Conservation (phyloP, 2,797 vertebrate species). For the Coregonus suidteri region DNA sequence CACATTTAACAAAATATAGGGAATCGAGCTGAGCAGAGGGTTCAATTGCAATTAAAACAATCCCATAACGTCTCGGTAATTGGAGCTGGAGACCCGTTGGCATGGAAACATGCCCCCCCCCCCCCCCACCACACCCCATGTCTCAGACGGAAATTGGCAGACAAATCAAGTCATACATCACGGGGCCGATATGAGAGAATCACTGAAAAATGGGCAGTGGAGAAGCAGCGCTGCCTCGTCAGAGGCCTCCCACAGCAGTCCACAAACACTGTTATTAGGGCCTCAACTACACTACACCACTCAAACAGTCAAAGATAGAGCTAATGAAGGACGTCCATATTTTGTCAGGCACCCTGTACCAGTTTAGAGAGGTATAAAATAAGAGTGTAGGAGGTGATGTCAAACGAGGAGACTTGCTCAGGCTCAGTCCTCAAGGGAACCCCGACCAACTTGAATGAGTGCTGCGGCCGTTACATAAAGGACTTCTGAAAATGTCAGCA, state of each 20-base stretch:
- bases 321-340: not conserved
- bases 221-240: not conserved
- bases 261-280: constrained; percentile 2
- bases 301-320: not conserved
- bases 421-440: not conserved
- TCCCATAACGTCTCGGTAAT: constrained; percentile 46
- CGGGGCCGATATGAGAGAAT: not conserved
- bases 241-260: not conserved
- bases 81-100: constrained; percentile 49
- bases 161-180: constrained; percentile 15
- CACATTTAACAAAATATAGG: constrained; percentile 9
- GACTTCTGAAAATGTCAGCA: too few species aligned
- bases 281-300: not conserved
- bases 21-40: constrained; percentile 10
- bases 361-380: not conserved
- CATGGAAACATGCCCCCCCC: constrained; percentile 47
- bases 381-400: not conserved
- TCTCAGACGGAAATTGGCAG: constrained; percentile 27
- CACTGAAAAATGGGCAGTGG: not conserved
- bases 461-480: not conserved
- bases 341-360: not conserved
- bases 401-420: not conserved
- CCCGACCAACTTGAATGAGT: not conserved
- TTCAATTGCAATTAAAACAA: constrained; percentile 51
- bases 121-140: not conserved